Conservation (phyloP, 2,888 invertebrate genomes). For the Pristionchus japonicus region DNA sequence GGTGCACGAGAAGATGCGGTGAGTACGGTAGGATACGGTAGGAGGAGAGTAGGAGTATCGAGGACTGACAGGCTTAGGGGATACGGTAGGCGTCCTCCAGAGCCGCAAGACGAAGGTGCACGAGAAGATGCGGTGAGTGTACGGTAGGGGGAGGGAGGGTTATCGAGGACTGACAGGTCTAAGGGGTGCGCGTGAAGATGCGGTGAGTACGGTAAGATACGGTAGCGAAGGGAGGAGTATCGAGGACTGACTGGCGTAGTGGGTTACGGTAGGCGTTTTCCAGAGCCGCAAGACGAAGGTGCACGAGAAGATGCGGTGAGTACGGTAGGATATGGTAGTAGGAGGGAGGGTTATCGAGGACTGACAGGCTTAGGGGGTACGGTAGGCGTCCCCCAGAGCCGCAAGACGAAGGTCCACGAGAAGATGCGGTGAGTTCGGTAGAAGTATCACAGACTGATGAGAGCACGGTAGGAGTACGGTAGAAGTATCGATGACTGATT, state of each 20-base stretch:
- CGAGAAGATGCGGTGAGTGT: neutral
- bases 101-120: conserved; percentile 25
- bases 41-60: neutral
- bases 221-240: neutral
- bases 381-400: conserved; percentile 19
- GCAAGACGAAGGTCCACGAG: conserved; percentile 22
- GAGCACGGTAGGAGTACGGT: neutral
- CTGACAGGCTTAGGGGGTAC: neutral
- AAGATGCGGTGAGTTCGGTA: neutral
- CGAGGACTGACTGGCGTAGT: neutral
- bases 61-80: neutral
- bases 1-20: neutral
- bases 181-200: conserved; percentile 5
- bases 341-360: neutral
- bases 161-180: neutral
- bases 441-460: neutral
- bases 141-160: neutral
- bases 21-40: neutral
- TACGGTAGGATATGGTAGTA: neutral
- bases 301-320: conserved; percentile 42
- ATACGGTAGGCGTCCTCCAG: conserved; percentile 27
- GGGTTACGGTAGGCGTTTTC: conserved; percentile 27
- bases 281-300: conserved; percentile 23
- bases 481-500: neutral
- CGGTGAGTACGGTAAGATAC: neutral